Evolutionary conservation across 1,140 invertebrate genomes (phyloP).

Genomic region (Nylanderia fulva): DNA sequence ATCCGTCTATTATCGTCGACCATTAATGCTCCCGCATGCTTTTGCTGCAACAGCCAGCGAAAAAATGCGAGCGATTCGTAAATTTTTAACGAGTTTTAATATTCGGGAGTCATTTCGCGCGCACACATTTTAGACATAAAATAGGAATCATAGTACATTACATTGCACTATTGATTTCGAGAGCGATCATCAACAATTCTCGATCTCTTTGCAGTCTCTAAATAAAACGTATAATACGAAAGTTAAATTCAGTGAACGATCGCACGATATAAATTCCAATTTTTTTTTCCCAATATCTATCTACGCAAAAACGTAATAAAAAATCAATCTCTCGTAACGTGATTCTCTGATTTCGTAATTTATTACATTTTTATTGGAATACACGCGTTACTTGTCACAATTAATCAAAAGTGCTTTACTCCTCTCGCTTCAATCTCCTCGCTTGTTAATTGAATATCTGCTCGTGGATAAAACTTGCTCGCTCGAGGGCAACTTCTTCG

Average conservation of each 20-base stretch:
- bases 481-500: neutral
- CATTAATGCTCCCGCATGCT: constrained; percentile 37
- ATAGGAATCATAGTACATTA: neutral
- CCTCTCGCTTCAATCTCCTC: neutral
- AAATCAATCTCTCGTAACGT: neutral
- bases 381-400: neutral
- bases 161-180: neutral
- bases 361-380: neutral
- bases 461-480: constrained; percentile 25
- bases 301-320: neutral
- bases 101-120: neutral
- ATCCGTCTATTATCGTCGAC: constrained; percentile 24
- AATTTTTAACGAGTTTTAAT: constrained; percentile 38
- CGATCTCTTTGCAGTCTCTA: neutral
- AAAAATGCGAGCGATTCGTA: neutral
- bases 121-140: neutral
- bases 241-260: neutral
- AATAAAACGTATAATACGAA: neutral
- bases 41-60: neutral
- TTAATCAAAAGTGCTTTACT: constrained; percentile 1
- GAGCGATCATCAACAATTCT: neutral
- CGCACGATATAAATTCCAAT: neutral
- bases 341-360: neutral
- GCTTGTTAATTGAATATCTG: constrained; percentile 20
- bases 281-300: too few relatives aligned